A percentile compares a stretch with the other conserved stretches of the same genome.
These are phyloP conservation scores for Aurelia sp. DNA, from an alignment of 30 jellyfish, hydroid and myxozoan genomes.

Conservation along the genomic window DNA sequence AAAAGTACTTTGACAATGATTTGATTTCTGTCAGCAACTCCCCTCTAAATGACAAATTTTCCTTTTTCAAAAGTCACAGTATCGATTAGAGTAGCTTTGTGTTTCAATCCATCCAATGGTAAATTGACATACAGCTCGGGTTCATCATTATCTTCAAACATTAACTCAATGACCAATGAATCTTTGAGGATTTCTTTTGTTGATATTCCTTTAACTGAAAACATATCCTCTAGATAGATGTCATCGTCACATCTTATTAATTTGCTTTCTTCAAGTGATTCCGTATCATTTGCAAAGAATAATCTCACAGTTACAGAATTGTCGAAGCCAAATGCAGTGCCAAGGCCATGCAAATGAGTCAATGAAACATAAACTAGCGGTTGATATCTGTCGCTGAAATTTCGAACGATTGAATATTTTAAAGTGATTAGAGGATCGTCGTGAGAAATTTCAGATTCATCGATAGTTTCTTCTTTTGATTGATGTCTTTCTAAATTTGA, in stretches of 20 bases:
- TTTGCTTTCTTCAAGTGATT: constrained; percentile 48
- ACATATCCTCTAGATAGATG: constrained; percentile 69
- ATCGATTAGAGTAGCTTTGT: constrained; percentile 63
- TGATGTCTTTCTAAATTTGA: background rate
- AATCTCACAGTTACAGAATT: constrained; percentile 26
- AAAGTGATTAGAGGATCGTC: constrained; percentile 7
- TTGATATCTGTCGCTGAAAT: constrained; percentile 58
- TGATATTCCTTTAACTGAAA: constrained; percentile 61
- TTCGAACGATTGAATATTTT: constrained; percentile 64
- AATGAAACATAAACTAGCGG: constrained; percentile 66
- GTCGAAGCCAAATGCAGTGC: constrained; percentile 9
- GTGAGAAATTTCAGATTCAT: background rate
- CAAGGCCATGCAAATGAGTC: constrained; percentile 51
- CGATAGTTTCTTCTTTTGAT: background rate
- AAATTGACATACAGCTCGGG: constrained; percentile 37
- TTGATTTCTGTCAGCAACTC: no score
- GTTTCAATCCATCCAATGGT: constrained; percentile 41
- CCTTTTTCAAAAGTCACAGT: constrained; percentile 36
- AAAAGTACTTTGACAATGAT: no score
- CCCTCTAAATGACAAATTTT: background rate
- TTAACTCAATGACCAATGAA: constrained; percentile 64
- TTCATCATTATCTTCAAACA: constrained; percentile 42
- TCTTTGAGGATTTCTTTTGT: constrained; percentile 56
- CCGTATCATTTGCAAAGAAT: constrained; percentile 43
- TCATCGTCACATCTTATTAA: constrained; percentile 26